Evolutionary conservation across 1,140 invertebrate genomes (phyloP), one percentile per base, ranked within the genome.

Genomic region (Nasonia vitripennis): DNA sequence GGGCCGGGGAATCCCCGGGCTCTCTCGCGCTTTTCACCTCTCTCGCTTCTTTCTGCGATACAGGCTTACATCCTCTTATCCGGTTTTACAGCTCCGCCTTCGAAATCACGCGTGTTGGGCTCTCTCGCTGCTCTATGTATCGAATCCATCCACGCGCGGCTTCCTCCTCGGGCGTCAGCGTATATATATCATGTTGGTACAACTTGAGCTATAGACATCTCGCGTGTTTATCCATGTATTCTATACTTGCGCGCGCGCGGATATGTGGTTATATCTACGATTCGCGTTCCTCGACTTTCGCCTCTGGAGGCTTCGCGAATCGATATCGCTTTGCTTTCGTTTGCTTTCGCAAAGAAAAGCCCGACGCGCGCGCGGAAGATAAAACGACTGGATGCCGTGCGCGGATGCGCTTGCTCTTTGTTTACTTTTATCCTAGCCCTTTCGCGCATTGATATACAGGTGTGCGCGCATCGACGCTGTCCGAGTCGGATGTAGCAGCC

Each of bases 111-210:
- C 12, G 51, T 14, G 55, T 62, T n/a, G 20, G 20, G 17, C 20
- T n/a, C 55, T 62, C 20, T 62, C 2, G 20, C 55, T 51, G n/a
- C 73, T 27, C 27, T 78, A 7, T 62, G 6, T 20, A 70, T 78
- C 82, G 51, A 84, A 78, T 78, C 75, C 68, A 74, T 84, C 75
- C 83, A 79, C 77, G 83, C 83, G 77, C 48, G 83, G 83, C 77
- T 84, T 79, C 45, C 77, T 55, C 68, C 77, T 67, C 77, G 37
- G 4, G 20, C 73, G 23, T 11, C n/a, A 20, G 12, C 17, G 67
- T 17, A 5, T 9, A 31, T n/a, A 55, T 45, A 45, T 45, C 41
- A 45, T 81, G 11, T 17, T 14, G 48, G 0, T 51, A 51, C 48
- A 51, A 51, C 48, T 51, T 51, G 48, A 51, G 55, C 20, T 62